A percentile compares a stretch with the other conserved stretches of the same genome.
These are phyloP conservation scores for Cepaea nemoralis DNA, from an alignment of 1,140 invertebrate genomes.

Conservation along the genomic window DNA sequence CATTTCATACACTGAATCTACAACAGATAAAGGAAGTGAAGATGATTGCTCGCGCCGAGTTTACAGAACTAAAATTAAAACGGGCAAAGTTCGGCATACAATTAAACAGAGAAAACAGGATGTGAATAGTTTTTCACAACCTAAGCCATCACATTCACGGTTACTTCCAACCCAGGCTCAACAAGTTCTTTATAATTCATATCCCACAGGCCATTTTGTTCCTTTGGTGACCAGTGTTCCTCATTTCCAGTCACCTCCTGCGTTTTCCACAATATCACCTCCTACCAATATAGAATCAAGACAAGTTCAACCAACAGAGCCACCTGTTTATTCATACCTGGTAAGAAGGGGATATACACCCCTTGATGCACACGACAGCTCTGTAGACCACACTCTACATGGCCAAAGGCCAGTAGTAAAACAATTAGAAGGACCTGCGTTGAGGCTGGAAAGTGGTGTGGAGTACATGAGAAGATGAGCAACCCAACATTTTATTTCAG, in stretches of 20 bases:
- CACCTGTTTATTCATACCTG: constrained; percentile 57
- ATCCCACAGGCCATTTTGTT: constrained; percentile 21
- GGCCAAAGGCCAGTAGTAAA: not conserved
- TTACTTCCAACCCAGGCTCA: constrained; percentile 21
- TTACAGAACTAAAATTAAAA: not conserved
- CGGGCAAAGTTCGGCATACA: not conserved
- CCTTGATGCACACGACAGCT: constrained; percentile 10
- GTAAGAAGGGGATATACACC: constrained; percentile 58
- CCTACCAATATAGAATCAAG: constrained; percentile 33
- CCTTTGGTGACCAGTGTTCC: constrained; percentile 19
- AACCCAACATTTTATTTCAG: too few relatives aligned
- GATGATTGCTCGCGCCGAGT: not conserved
- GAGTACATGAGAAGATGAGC: constrained; percentile 37
- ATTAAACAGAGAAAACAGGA: not conserved
- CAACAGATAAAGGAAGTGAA: constrained; percentile 29
- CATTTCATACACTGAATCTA: constrained; percentile 29
- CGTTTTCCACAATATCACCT: constrained; percentile 35
- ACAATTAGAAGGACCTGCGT: constrained; percentile 13
- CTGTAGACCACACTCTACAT: not conserved
- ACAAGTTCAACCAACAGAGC: constrained; percentile 44
- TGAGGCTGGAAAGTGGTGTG: constrained; percentile 13
- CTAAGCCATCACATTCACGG: not conserved
- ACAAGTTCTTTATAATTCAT: not conserved
- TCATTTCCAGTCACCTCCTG: constrained; percentile 34
- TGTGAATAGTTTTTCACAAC: not conserved